A percentile compares a stretch with the other conserved stretches of the same genome.
phyloP scores from a whole-genome alignment of 64 coral and sea anemone genomes.

The Montipora foliosa region DNA sequence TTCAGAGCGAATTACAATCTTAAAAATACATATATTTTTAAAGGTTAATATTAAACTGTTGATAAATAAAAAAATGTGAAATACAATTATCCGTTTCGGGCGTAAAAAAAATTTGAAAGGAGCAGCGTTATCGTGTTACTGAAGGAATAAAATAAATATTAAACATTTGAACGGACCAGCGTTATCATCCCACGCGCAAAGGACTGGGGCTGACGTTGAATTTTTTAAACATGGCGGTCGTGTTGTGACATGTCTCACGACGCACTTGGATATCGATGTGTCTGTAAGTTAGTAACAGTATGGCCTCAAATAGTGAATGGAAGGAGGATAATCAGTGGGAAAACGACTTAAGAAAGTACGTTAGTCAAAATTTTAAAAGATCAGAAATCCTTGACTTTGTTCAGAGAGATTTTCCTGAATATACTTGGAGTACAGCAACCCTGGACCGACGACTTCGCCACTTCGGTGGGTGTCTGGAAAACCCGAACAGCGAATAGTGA shows the following conservation, averaged over 20 bases:
- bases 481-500: too few relatives aligned
- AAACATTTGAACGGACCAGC: too few relatives aligned
- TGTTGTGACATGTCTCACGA: too few relatives aligned
- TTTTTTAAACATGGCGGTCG: too few relatives aligned
- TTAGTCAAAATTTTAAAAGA: neutral
- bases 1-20: neutral
- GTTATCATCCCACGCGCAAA: neutral
- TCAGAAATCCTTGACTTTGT: constrained; percentile 46
- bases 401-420: neutral
- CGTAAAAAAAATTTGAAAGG: too few relatives aligned
- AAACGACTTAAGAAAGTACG: neutral
- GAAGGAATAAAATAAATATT: too few relatives aligned
- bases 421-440: constrained; percentile 23
- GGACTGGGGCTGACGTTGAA: too few relatives aligned
- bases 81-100: too few relatives aligned
- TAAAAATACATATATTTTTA: neutral
- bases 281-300: neutral
- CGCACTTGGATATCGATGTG: too few relatives aligned
- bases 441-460: constrained; percentile 2
- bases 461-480: neutral
- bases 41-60: neutral
- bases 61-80: neutral
- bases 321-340: too few relatives aligned
- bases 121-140: too few relatives aligned
- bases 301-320: neutral